Conservation (phyloP, 2,888 invertebrate species). For the Slavum lentiscoides region DNA sequence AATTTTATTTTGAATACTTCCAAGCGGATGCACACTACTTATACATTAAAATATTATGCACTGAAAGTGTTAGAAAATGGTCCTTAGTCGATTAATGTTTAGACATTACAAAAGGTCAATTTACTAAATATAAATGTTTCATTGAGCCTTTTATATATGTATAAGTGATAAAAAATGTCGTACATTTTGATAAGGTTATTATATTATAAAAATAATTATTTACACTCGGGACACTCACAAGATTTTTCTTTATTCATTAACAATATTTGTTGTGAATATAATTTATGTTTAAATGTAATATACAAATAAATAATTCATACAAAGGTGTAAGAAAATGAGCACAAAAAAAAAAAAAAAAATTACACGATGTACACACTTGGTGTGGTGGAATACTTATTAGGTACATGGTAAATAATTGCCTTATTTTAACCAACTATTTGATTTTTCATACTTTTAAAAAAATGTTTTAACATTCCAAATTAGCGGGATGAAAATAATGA, state of each 20-base stretch:
- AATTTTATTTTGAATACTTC: background rate
- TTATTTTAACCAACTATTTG: background rate
- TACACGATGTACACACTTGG: too few species aligned
- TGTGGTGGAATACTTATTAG: conserved; percentile 11
- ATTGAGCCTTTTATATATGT: conserved; percentile 32
- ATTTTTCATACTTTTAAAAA: background rate
- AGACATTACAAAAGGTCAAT: conserved; percentile 35
- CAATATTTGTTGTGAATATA: conserved; percentile 16
- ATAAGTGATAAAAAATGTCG: conserved; percentile 11
- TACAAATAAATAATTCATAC: conserved; percentile 38
- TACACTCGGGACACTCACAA: conserved; percentile 21
- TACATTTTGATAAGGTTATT: conserved; percentile 23
- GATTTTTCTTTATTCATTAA: conserved; percentile 16
- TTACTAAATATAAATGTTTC: conserved; percentile 30
- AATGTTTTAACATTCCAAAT: background rate
- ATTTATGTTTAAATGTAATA: conserved; percentile 24
- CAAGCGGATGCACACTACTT: background rate
- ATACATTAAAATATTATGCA: background rate
- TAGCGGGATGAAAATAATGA: background rate
- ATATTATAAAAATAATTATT: conserved; percentile 48
- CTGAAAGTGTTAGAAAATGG: conserved; percentile 18
- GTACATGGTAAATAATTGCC: background rate
- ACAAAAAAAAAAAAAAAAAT: background rate
- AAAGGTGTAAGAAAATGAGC: conserved; percentile 33
- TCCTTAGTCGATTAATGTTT: conserved; percentile 3